Conservation (phyloP, 37 sponge, comb jelly and placozoan species). For the Axinella damicornis region DNA sequence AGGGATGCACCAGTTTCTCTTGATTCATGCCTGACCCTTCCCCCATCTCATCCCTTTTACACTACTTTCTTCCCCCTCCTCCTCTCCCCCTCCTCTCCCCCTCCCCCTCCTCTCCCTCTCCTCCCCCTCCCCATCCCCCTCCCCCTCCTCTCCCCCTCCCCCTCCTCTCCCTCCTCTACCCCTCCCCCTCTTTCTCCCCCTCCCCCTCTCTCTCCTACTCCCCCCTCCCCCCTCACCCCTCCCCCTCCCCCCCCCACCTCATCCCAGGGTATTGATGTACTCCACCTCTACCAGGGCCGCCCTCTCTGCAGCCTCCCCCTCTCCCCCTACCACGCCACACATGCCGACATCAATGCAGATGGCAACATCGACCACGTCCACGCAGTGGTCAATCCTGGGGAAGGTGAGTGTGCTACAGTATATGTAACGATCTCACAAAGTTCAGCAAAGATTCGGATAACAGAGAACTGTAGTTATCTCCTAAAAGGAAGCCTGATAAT, state of each 20-base stretch:
- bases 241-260: not conserved
- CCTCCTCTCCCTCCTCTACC: too few relatives aligned
- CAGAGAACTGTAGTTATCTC: too few relatives aligned
- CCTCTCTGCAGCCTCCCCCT: slow-evolving; percentile 84
- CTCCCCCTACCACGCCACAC: slow-evolving; percentile 69
- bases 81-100: not conserved
- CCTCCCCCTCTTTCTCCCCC: not conserved
- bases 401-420: slow-evolving; percentile 28
- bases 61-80: not conserved
- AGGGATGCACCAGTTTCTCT: too few relatives aligned
- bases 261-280: slow-evolving; percentile 70
- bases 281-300: slow-evolving; percentile 80
- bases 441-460: too few relatives aligned
- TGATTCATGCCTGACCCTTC: too few relatives aligned
- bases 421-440: too few relatives aligned
- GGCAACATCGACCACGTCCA: slow-evolving; percentile 81
- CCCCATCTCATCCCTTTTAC: too few relatives aligned
- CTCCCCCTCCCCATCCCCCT: not conserved
- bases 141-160: not conserved
- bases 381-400: slow-evolving; percentile 64
- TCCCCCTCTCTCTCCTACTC: not conserved
- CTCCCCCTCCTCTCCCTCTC: too few relatives aligned
- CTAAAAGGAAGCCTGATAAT: too few relatives aligned
- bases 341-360: slow-evolving; percentile 85
- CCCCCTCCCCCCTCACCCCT: slow-evolving; percentile 2